Evolutionary conservation across 2,113 vertebrate genomes (phyloP), one percentile per base, ranked within the genome.

Genomic region (Apteryx owenii): DNA sequence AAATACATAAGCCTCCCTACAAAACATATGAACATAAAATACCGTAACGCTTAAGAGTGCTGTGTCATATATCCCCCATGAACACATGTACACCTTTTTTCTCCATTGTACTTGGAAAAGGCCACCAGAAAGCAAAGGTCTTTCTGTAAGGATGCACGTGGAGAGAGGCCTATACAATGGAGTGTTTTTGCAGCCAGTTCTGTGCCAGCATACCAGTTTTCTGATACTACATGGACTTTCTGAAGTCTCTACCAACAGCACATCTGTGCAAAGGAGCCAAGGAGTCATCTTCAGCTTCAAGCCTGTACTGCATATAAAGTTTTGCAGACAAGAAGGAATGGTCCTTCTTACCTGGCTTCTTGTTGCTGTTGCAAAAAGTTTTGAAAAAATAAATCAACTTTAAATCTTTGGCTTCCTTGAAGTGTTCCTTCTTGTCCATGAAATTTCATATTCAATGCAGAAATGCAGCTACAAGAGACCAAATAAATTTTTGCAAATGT

Each of bases 131-230:
- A 64, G 23, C 29, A 40, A 17, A 58, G 33, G 28, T 7, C 5
- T 71, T 69, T 80, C 22, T 81, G 7, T n/a, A 54, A 10, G 1
- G 7, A 23, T 16, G 7, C 4, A 1, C 10, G 3, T 17, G n/a
- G 17, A 46, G 65, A 36, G 29, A 12, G 1, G 17, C 0, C 8
- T 42, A 8, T n/a, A 14, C 10, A 17, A 8, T 0, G 38, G 54
- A 25, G 9, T 14, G 9, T 12, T 79, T 85, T 71, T 64, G 26
- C 44, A 75, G 19, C 48, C 61, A 25, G n/a, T 91, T 19, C 23
- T 69, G 15, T 51, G 48, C 11, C 64, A 9, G 29, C 6, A 8
- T 5, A 6, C 25, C 5, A 20, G 40, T 44, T 91, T 4, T 4
- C 31, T 9, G 10, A 25, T 31, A 8, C 3, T 13, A 9, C 18